A percentile compares a stretch with the other conserved stretches of the same genome.
Conservation (phyloP, 2,113 vertebrate genomes). For the Onychostoma macrolepis region DNA sequence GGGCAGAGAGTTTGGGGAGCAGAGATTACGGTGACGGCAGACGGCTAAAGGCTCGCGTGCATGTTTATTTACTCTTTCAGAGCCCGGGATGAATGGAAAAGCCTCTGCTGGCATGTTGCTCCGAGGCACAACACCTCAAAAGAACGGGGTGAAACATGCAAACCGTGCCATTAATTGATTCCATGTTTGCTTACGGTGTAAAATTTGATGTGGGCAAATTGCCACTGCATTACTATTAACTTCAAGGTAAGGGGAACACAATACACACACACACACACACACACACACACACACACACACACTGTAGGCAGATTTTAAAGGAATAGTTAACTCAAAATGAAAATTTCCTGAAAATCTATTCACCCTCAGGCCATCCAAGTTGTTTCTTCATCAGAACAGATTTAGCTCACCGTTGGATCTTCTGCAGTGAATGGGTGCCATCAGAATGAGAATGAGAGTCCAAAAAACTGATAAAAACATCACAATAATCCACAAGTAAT, state of each 20-base stretch:
- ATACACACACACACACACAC: neutral
- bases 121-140: neutral
- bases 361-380: no score
- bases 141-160: conserved; percentile 16
- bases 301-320: neutral
- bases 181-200: neutral
- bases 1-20: conserved; percentile 42
- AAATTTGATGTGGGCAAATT: neutral
- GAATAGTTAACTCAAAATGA: no score
- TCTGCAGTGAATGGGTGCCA: no score
- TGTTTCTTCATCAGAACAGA: no score
- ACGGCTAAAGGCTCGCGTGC: neutral
- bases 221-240: neutral
- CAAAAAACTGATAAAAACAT: no score
- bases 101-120: conserved; percentile 34
- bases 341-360: no score
- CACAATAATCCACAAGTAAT: no score
- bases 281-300: no score
- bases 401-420: no score
- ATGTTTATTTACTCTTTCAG: conserved; percentile 41
- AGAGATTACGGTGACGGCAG: conserved; percentile 44
- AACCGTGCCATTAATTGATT: conserved; percentile 33
- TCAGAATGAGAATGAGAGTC: no score
- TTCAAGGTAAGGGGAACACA: neutral
- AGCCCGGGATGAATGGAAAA: conserved; percentile 27